Evolutionary conservation across 2,888 invertebrate species (phyloP), one percentile per base, ranked within the genome.

Genomic region (Nephrotoma flavescens): DNA sequence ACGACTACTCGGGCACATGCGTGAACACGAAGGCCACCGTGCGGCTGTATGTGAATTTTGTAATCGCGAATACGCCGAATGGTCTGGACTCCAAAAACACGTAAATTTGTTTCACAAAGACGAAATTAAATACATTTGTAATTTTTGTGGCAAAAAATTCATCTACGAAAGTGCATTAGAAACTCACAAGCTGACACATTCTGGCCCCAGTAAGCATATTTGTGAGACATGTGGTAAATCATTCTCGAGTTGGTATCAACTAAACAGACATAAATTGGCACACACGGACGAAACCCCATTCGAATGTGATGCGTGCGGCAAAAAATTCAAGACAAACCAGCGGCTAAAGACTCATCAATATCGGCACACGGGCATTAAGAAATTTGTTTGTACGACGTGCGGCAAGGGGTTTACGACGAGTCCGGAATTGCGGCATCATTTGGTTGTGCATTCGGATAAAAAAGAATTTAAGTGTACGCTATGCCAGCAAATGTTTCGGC

Each of bases 221-320:
- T 86, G 86, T 41, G 86, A 86, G 52, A 86, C 86, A 11, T 86
- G 86, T n/a, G 86, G 86, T 4, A 86, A 86, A 86, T 12, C 52
- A 6, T 71, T 84, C 42, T 84, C 84, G 0, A 42, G 42, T 15
- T n/a, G 19, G 15, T 71, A 71, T 31, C 71, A 71, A 3, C 31
- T 71, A 4, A 71, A 85, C 2, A 85, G 42, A 85, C 85, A 85
- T 85, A 42, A 85, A 11, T 85, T 85, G 44, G 85, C 44, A 4
- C 85, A 85, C 19, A 85, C 85, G 19, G 44, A 42, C 6, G 85
- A 85, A 19, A 85, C 45, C 6, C 85, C 86, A 41, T 86, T 47
- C 52, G 47, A 86, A 41, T 86, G 86, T 41, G 52, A 86, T n/a
- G 12, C 31, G 2, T 86, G 86, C 41, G 47, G 47, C 4, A 86